Conservation (phyloP, 2,113 vertebrate genomes). For the Gymnobelideus leadbeateri region DNA sequence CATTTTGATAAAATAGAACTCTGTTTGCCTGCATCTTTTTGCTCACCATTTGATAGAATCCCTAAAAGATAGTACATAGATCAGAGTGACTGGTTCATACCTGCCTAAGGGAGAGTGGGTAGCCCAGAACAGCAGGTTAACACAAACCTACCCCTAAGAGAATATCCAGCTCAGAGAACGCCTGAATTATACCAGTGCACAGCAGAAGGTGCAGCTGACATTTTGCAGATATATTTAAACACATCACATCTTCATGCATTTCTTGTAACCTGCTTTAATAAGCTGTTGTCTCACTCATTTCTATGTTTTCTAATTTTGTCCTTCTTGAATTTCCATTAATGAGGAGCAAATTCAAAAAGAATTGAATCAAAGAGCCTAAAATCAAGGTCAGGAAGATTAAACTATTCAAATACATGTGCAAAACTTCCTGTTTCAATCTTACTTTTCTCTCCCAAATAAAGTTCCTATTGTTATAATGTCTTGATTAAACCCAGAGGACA, state of each 20-base stretch:
- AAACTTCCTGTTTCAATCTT: constrained; percentile 67
- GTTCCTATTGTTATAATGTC: constrained; percentile 79
- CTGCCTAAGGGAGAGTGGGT: not conserved
- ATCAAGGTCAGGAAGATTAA: constrained; percentile 76
- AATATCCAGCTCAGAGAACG: not conserved
- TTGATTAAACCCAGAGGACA: constrained; percentile 79
- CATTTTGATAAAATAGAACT: not conserved
- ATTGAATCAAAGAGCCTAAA: constrained; percentile 60
- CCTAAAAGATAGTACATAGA: not conserved
- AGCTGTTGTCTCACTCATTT: constrained; percentile 40
- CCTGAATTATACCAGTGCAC: not conserved
- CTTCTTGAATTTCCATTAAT: constrained; percentile 50
- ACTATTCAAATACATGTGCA: constrained; percentile 63
- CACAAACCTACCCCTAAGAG: not conserved
- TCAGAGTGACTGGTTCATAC: not conserved
- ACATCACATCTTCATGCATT: constrained; percentile 48
- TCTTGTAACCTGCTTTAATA: constrained; percentile 59
- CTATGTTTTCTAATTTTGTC: constrained; percentile 57
- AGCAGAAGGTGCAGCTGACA: constrained; percentile 7
- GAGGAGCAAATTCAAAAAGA: constrained; percentile 55
- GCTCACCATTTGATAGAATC: not conserved
- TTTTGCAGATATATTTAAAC: constrained; percentile 60
- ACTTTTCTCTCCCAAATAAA: constrained; percentile 74
- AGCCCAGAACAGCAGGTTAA: not conserved
- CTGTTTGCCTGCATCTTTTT: not conserved